Percentiles rank a stretch among this genome's conserved stretches.
phyloP scores from a whole-genome alignment of 2,113 vertebrate species.

The Noturus placidus region DNA sequence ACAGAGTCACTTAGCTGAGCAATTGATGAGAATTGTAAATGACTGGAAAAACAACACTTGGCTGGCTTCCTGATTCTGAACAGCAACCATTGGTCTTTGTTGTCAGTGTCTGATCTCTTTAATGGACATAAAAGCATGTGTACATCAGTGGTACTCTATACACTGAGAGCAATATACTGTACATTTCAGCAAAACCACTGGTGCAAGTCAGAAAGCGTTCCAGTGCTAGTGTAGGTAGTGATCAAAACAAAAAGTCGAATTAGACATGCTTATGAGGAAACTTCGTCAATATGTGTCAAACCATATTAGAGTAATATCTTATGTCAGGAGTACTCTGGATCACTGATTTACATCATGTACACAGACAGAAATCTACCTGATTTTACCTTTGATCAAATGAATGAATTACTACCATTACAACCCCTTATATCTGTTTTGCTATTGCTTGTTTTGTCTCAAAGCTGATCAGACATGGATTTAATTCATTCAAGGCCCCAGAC shows the following conservation, averaged over 20 bases:
- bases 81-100: not conserved
- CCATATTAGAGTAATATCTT: not conserved
- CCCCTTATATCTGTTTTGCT: not conserved
- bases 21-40: not conserved
- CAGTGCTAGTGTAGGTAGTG: not conserved
- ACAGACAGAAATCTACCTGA: not conserved
- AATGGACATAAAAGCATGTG: not conserved
- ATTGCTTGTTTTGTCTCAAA: constrained; percentile 1
- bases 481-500: not conserved
- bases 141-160: not conserved
- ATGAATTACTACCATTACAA: not conserved
- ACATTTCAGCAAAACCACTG: not conserved
- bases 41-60: not conserved
- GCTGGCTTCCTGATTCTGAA: not conserved
- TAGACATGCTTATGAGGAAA: not conserved
- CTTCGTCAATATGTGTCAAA: not conserved
- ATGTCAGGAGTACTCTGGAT: not conserved
- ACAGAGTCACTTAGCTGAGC: not conserved
- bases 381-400: not conserved
- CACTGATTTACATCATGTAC: not conserved
- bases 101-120: not conserved
- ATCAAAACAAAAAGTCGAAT: not conserved
- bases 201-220: not conserved
- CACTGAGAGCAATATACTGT: not conserved
- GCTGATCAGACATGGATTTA: constrained; percentile 34